Conservation (phyloP, 2,797 vertebrate genomes). For the Hippopotamyrus pictus region DNA sequence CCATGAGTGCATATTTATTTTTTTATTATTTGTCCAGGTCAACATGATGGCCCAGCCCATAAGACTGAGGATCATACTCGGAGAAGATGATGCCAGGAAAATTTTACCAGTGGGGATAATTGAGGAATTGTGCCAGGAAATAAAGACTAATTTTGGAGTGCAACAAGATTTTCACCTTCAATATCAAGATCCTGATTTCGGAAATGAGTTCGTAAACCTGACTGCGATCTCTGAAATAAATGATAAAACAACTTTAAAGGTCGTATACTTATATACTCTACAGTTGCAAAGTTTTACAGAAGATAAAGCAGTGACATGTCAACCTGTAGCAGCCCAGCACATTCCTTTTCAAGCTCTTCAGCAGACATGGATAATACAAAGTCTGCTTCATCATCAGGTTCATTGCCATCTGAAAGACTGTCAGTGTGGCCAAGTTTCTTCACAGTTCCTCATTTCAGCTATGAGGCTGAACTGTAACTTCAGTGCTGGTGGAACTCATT, state of each 20-base stretch:
- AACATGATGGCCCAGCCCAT: neutral
- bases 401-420: neutral
- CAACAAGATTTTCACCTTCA: neutral
- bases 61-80: neutral
- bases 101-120: neutral
- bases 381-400: neutral
- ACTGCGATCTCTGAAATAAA: constrained; percentile 17
- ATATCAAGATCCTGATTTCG: neutral
- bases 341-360: neutral
- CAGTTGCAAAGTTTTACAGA: constrained; percentile 1
- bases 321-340: neutral
- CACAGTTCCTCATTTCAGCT: neutral
- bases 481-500: neutral
- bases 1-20: neutral
- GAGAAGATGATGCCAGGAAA: neutral
- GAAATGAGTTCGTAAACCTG: constrained; percentile 22
- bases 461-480: neutral
- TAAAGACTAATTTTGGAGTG: neutral
- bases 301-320: neutral
- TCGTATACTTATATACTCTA: constrained; percentile 6
- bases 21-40: neutral
- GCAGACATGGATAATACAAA: neutral
- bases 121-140: neutral
- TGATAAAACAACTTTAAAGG: constrained; percentile 22
- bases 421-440: neutral